Base-by-base conservation (phyloP, 2,888 invertebrate species). In the Glyphotaelius pellucidus region DNA sequence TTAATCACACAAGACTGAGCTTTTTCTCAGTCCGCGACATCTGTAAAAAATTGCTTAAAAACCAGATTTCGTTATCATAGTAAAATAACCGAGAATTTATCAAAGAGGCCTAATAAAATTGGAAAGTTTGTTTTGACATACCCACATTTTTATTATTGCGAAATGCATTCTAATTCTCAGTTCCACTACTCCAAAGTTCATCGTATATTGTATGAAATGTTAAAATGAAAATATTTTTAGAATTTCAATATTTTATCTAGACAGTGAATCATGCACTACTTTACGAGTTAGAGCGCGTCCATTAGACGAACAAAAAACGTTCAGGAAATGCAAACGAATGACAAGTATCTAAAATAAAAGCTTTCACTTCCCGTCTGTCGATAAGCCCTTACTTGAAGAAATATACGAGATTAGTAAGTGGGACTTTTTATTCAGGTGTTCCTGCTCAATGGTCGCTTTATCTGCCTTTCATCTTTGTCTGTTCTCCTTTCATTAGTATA, bases 391-490 rank as follows among this genome's bases (percentile, higher is more conserved):
- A 42, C 90, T 67, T 87, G 38, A 79, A 91, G 85, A 89, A 86
- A 90, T 91, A 90, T 86, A 87, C 83, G 47, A 90, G 92, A 92
- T 92, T 92, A 92, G 92, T 92, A 90, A 90, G 91, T 90, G 86
- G 79, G 91, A 91, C 83, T 92, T 92, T 90, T 92, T 91, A 92
- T 92, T 92, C 92, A 92, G 92, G 92, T 92, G 92, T 92, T 90
- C 92, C 90, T 67, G 92, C 91, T 92, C 92, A 92, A 92, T 92
- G 89, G 90, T 80, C 79, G 90, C 90, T 90, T 90, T 89, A 88
- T 92, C 91, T 89, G 85, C 91, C 90, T 92, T 92, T 92, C 92
- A 92, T 92, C 92, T 92, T 92, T 92, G 92, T 92, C 91, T 91
- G 92, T 84, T 91, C 84, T 91, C 92, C 90, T 92, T 90, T 90